These are phyloP conservation scores for Nyctibius bracteatus DNA, from an alignment of 2,113 vertebrate species.

Conservation along the genomic window DNA sequence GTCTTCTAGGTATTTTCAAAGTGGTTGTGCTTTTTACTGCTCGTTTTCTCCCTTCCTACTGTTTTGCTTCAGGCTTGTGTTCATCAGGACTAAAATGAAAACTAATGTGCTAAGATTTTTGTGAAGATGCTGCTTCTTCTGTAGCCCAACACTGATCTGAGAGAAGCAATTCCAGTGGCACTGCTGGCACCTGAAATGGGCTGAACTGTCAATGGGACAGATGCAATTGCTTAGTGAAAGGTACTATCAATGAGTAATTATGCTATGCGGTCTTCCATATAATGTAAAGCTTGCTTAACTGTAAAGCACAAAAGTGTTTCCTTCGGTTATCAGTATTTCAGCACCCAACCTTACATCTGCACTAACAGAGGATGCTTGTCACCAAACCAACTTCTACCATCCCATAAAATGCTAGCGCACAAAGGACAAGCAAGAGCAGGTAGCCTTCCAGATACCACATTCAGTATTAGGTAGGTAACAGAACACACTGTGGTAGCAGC, in stretches of 20 bases:
- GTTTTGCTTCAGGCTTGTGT: neutral
- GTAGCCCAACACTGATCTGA: neutral
- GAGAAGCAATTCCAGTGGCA: neutral
- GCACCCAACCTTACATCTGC: neutral
- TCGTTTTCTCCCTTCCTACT: neutral
- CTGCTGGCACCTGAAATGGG: neutral
- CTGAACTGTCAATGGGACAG: neutral
- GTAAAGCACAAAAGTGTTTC: neutral
- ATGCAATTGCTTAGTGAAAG: neutral
- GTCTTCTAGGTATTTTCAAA: neutral
- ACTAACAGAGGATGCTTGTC: neutral
- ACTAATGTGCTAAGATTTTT: neutral
- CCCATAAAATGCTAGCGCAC: neutral
- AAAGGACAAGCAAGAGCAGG: neutral
- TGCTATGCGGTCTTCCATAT: neutral
- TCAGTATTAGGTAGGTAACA: neutral
- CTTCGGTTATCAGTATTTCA: neutral
- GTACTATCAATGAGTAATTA: neutral
- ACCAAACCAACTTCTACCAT: neutral
- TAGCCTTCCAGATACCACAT: neutral
- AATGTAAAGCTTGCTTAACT: neutral
- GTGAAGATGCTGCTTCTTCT: neutral
- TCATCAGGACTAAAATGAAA: neutral
- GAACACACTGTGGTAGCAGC: neutral
- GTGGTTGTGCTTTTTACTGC: neutral